Evolutionary conservation across 2,113 vertebrate genomes (phyloP), one percentile per base, ranked within the genome.

Genomic region (Oryzias woworae): DNA sequence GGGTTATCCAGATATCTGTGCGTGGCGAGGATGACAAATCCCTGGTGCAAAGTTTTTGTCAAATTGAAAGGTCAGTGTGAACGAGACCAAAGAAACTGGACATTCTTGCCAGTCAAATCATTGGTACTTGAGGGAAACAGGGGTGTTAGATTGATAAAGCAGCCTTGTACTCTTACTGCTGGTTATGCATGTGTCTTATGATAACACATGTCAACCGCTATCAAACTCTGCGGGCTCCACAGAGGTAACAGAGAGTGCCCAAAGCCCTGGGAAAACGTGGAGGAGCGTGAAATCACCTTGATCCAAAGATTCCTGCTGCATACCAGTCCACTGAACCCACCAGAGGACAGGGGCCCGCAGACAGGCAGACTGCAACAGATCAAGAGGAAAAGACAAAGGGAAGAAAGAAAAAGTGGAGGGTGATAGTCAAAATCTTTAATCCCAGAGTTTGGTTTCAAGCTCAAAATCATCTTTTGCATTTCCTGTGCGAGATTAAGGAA

Each of bases 231-330:
- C 24, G 62, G 61, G 76, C 84, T 79, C 78, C 86, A 89, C 87
- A 88, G 91, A 92, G 87, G 91, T 92, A 90, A 87, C 78, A 82
- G 82, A 87, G 89, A 91, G 85, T 77, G 71, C 79, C 83, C 78
- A 61, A 80, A 91, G 86, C 86, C 90, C 90, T 92, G 92, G 91
- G 92, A 93, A 92, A 93, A 90, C 82, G 86, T 90, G 88, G 88
- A 92, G 90, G 85, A 92, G 87, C 90, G 89, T 93, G 91, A 93
- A 92, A 93, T 92, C 90, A 92, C 89, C 90, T 92, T 92, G 91
- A 93, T 93, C 91, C 88, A 88, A 92, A 91, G 89, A 92, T 92
- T 93, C 90, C 89, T 90, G 84, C 85, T 57, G 89, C 91, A 92
- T 93, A 92, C 91, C 91, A 92, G 91, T 82, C 77, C 75, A 77